These are phyloP conservation scores for Lamproptera curius DNA, from an alignment of 2,888 invertebrate genomes.

Conservation along the genomic window DNA sequence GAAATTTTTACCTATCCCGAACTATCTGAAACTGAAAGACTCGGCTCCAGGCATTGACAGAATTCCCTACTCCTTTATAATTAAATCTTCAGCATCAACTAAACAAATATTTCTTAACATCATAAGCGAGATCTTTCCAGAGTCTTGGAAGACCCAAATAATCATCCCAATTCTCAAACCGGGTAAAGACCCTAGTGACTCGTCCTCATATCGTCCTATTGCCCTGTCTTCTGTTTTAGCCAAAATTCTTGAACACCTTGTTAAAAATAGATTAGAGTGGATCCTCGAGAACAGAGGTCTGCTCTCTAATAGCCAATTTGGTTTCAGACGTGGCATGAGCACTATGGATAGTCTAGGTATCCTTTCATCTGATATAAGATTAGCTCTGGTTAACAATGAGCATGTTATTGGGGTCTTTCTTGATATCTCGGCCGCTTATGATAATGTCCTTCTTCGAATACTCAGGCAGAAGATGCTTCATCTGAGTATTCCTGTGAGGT, in stretches of 20 bases:
- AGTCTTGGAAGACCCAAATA: conserved; percentile 27
- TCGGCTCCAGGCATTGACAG: no score
- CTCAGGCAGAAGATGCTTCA: conserved; percentile 25
- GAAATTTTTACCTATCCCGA: no score
- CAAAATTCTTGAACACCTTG: conserved; percentile 29
- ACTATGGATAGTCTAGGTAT: conserved; percentile 25
- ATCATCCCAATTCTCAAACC: conserved; percentile 31
- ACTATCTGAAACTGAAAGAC: no score
- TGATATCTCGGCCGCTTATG: conserved; percentile 30
- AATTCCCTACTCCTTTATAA: no score
- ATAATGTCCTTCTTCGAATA: conserved; percentile 26
- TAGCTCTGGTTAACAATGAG: conserved; percentile 20
- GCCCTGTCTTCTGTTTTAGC: conserved; percentile 26
- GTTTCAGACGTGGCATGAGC: conserved; percentile 30
- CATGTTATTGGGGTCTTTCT: conserved; percentile 23
- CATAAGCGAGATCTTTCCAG: no score
- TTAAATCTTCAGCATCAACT: no score
- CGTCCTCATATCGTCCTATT: conserved; percentile 25
- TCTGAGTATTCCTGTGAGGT: conserved; percentile 25
- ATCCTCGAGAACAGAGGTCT: conserved; percentile 23
- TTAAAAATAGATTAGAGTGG: conserved; percentile 31
- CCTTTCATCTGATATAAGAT: conserved; percentile 8
- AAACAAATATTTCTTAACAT: no score
- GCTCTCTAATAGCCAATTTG: conserved; percentile 25
- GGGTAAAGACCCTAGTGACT: conserved; percentile 23